phyloP scores from a whole-genome alignment of 2,888 invertebrate genomes.

The Catocala nupta region DNA sequence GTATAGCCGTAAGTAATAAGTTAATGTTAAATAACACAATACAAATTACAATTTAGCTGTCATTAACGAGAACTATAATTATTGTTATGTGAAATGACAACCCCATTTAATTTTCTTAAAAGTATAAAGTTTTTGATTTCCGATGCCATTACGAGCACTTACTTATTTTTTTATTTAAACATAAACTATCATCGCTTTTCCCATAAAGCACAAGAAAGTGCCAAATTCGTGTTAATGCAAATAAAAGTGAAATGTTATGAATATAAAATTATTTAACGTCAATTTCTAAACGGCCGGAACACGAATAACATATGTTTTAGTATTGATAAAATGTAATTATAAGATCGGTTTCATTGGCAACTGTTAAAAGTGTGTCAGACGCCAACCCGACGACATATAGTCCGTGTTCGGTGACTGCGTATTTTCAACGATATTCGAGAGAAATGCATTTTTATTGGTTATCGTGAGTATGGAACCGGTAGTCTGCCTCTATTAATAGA shows the following conservation, averaged over 20 bases:
- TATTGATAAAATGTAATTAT: constrained; percentile 63
- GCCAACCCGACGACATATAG: constrained; percentile 63
- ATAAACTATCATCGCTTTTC: constrained; percentile 12
- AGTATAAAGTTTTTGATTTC: no score
- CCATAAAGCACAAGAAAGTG: constrained; percentile 39
- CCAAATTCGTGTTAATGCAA: constrained; percentile 39
- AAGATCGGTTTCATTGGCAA: constrained; percentile 57
- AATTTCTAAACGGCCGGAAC: constrained; percentile 43
- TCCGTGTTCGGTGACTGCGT: constrained; percentile 30
- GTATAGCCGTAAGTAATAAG: no score
- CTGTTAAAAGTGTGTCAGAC: constrained; percentile 77
- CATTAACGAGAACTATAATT: no score
- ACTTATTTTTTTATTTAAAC: constrained; percentile 4
- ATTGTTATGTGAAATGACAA: no score
- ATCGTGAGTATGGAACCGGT: constrained; percentile 36
- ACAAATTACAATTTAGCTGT: no score
- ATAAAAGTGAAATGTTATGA: constrained; percentile 52
- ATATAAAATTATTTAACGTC: constrained; percentile 37
- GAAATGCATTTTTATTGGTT: constrained; percentile 46
- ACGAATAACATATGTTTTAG: constrained; percentile 46
- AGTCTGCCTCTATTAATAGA: constrained; percentile 40
- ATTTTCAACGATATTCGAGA: constrained; percentile 26
- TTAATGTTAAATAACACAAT: no score
- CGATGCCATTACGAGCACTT: constrained; percentile 5
- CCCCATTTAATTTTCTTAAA: no score